A percentile compares a stretch with the other conserved stretches of the same genome.
Conservation (phyloP, 2,797 vertebrate genomes). For the Balearica regulorum region DNA sequence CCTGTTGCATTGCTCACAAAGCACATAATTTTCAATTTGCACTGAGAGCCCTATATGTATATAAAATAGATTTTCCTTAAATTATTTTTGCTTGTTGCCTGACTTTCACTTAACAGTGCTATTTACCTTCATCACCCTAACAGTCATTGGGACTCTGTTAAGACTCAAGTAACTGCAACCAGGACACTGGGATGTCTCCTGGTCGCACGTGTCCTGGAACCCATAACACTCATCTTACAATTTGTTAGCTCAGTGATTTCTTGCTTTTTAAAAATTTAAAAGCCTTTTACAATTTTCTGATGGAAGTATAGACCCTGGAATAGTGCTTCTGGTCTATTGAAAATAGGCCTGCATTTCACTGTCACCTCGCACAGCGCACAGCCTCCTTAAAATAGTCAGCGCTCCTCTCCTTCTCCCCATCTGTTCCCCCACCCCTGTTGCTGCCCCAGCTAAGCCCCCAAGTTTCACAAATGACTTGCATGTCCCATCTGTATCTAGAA, state of each 20-base stretch:
- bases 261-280: background rate
- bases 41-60: background rate
- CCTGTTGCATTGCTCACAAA: background rate
- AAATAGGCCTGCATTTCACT: background rate
- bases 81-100: background rate
- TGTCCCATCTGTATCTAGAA: background rate
- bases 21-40: background rate
- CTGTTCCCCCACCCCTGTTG: background rate
- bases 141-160: background rate
- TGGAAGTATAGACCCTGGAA: background rate
- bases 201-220: background rate
- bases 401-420: background rate
- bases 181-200: background rate
- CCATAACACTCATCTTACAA: background rate
- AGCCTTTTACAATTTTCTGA: background rate
- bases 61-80: background rate
- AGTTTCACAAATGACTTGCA: background rate
- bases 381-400: background rate
- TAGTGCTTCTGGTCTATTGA: background rate
- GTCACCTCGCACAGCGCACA: background rate
- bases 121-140: background rate
- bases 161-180: background rate
- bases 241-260: background rate
- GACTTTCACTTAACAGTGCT: background rate
- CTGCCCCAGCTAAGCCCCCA: background rate